A percentile compares a stretch with the other conserved stretches of the same genome.
phyloP scores from a whole-genome alignment of 2,113 vertebrate species.

The Chlamydotis undulata region DNA sequence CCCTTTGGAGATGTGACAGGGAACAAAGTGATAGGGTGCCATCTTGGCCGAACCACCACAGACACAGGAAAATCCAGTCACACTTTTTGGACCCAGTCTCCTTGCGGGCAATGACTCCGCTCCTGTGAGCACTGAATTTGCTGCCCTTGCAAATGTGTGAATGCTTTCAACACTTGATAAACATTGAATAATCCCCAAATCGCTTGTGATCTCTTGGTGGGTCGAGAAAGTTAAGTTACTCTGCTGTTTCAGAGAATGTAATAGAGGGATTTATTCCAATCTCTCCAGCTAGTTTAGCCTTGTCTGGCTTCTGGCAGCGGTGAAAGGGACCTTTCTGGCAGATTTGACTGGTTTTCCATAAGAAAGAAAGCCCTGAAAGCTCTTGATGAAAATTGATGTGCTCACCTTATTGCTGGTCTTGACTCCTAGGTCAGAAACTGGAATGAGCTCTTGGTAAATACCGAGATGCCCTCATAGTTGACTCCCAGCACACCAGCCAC shows the following conservation, averaged over 20 bases:
- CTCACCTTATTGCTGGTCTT: not conserved
- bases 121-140: not conserved
- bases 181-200: not conserved
- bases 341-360: not conserved
- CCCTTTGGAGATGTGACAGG: not conserved
- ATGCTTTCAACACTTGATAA: not conserved
- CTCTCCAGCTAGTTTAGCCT: not conserved
- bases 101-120: not conserved
- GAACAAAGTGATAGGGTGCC: not conserved
- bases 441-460: not conserved
- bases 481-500: not conserved
- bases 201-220: not conserved
- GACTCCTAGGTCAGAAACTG: not conserved
- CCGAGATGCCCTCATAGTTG: not conserved
- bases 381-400: not conserved
- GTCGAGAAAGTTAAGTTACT: not conserved
- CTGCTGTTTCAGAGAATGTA: not conserved
- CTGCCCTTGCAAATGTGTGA: not conserved
- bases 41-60: not conserved
- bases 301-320: not conserved
- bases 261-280: not conserved
- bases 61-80: slow-evolving; percentile 14
- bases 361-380: not conserved
- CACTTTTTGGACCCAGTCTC: not conserved
- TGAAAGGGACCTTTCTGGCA: not conserved